phyloP scores from a whole-genome alignment of 2,797 vertebrate species.

The Neosalanx taihuensis region DNA sequence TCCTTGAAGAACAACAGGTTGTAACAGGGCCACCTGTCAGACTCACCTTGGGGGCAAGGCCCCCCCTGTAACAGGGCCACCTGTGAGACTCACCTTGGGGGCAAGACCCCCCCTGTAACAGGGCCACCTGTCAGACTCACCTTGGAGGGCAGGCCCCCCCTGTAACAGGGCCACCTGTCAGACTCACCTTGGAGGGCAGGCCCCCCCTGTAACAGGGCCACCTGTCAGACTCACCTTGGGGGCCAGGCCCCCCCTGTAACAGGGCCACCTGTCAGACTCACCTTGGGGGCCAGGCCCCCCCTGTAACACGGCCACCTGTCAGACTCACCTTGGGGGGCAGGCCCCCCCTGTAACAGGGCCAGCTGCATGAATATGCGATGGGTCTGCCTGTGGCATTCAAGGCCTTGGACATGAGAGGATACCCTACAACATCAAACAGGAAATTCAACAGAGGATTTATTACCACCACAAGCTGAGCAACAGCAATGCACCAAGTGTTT shows the following conservation, averaged over 20 bases:
- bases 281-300: constrained; percentile 85
- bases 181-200: constrained; percentile 74
- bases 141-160: constrained; percentile 83
- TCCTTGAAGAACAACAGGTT: too few relatives aligned
- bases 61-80: constrained; percentile 78
- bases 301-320: constrained; percentile 82
- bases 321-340: constrained; percentile 81
- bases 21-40: too few relatives aligned
- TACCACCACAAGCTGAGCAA: background rate
- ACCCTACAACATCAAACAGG: constrained; percentile 63
- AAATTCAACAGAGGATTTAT: background rate
- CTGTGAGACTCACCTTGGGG: constrained; percentile 68
- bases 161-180: constrained; percentile 81
- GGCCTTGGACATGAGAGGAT: constrained; percentile 81
- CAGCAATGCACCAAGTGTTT: too few relatives aligned
- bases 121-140: constrained; percentile 77
- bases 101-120: constrained; percentile 84
- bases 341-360: constrained; percentile 86
- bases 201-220: constrained; percentile 78
- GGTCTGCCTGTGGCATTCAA: constrained; percentile 82
- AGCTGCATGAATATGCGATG: constrained; percentile 87
- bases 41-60: too few relatives aligned
- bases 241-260: constrained; percentile 83
- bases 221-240: constrained; percentile 68
- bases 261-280: constrained; percentile 76